Percentiles rank a stretch among this genome's conserved stretches.
Conservation (phyloP, 2,888 invertebrate genomes). For the Nomada lathburiana region DNA sequence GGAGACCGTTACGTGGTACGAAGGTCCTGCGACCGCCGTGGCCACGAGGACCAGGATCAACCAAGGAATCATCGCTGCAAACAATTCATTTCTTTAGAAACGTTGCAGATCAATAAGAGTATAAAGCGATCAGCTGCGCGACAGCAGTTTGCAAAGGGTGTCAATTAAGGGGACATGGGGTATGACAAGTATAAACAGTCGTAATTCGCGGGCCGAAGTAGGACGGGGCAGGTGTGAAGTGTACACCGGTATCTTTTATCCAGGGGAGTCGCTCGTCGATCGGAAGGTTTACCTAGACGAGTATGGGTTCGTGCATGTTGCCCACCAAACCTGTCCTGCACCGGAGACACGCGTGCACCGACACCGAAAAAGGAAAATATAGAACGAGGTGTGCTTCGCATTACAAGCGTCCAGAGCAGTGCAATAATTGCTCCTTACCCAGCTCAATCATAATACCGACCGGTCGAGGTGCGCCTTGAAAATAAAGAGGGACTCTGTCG, state of each 20-base stretch:
- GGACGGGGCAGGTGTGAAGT: background rate
- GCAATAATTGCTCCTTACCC: slow-evolving; percentile 25
- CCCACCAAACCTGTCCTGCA: slow-evolving; percentile 58
- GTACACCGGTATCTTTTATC: slow-evolving; percentile 2
- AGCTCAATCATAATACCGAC: slow-evolving; percentile 19
- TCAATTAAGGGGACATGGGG: background rate
- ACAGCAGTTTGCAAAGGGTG: background rate
- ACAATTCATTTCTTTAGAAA: background rate
- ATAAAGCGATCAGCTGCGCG: too few species aligned
- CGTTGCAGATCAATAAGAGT: background rate
- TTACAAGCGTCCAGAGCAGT: slow-evolving; percentile 21
- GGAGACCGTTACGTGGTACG: slow-evolving; percentile 23
- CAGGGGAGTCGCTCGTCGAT: background rate
- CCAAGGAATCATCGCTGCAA: slow-evolving; percentile 47
- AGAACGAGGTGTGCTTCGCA: slow-evolving; percentile 23
- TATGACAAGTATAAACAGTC: slow-evolving; percentile 10
- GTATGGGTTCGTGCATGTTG: background rate
- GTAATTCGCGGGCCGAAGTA: slow-evolving; percentile 12
- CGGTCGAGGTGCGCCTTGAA: background rate
- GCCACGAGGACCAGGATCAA: slow-evolving; percentile 46
- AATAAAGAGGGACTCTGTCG: background rate
- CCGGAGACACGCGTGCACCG: slow-evolving; percentile 42
- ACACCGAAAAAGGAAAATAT: slow-evolving; percentile 39
- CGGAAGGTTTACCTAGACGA: background rate
- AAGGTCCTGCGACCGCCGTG: slow-evolving; percentile 43